A percentile compares a stretch with the other conserved stretches of the same genome.
Conservation (phyloP, 2,113 vertebrate species). For the Nesoenas mayeri region DNA sequence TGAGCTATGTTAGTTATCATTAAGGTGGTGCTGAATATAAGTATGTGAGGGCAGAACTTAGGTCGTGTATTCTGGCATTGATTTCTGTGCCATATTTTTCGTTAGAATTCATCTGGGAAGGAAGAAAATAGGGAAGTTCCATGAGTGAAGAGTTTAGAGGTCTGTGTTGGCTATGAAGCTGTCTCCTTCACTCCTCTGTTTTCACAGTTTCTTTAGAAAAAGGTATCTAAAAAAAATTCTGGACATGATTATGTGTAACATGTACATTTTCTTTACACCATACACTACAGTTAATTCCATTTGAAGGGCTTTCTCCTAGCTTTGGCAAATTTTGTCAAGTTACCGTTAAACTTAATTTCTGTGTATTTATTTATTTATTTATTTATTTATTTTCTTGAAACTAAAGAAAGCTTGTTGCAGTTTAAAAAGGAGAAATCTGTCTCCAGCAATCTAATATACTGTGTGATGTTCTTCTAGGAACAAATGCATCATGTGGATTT, state of each 20-base stretch:
- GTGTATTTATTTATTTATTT: neutral
- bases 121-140: neutral
- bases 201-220: neutral
- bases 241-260: neutral
- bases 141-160: neutral
- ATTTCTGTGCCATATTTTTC: neutral
- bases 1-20: neutral
- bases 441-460: neutral
- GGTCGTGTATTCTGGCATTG: neutral
- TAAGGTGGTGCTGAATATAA: neutral
- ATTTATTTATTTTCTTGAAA: neutral
- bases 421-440: neutral
- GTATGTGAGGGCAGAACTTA: neutral
- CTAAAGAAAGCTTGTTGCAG: neutral
- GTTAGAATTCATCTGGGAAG: neutral
- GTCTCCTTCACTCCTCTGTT: neutral
- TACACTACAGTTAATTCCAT: neutral
- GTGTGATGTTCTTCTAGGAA: slow-evolving; percentile 47
- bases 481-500: slow-evolving; percentile 42
- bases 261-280: neutral
- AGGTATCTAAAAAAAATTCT: neutral
- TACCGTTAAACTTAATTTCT: neutral
- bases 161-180: neutral
- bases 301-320: neutral
- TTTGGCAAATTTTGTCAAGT: neutral